Evolutionary conservation across 2,797 vertebrate species (phyloP).

Genomic region (Florisuga fusca): DNA sequence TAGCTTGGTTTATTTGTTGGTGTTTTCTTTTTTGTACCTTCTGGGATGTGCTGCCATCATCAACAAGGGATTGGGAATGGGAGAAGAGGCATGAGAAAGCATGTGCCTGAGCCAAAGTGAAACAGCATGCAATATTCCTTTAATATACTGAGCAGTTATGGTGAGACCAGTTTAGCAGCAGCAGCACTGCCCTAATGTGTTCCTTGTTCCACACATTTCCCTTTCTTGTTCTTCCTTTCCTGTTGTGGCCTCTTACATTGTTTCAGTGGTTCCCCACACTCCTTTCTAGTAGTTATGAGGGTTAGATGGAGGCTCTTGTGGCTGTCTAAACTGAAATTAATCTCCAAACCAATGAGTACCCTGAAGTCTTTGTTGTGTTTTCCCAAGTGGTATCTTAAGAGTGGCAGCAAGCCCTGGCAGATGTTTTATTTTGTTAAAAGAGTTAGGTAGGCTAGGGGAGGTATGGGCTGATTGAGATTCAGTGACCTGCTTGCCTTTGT

Average conservation of each 20-base stretch:
- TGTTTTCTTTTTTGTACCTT: slow-evolving; percentile 39
- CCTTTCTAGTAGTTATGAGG: not conserved
- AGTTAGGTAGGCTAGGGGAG: not conserved
- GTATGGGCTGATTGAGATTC: slow-evolving; percentile 4
- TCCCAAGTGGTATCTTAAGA: slow-evolving; percentile 30
- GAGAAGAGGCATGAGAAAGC: not conserved
- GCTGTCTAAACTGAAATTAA: slow-evolving; percentile 80
- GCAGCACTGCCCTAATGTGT: not conserved
- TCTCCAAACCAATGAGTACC: slow-evolving; percentile 30
- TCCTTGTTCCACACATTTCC: not conserved
- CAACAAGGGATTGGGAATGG: not conserved
- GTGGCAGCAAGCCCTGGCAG: slow-evolving; percentile 11
- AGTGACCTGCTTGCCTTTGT: slow-evolving; percentile 60
- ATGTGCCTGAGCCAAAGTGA: not conserved
- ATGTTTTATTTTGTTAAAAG: slow-evolving; percentile 48
- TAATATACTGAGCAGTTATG: not conserved
- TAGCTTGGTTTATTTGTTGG: slow-evolving; percentile 26
- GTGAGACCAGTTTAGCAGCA: not conserved
- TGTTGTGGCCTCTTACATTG: not conserved
- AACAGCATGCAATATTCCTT: not conserved
- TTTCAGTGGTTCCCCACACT: not conserved
- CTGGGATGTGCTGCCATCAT: not conserved
- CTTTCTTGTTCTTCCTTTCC: not conserved
- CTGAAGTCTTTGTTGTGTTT: slow-evolving; percentile 28
- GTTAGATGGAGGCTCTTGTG: slow-evolving; percentile 67